phyloP scores from a whole-genome alignment of 2,113 vertebrate species.

The Camelus bactrianus region DNA sequence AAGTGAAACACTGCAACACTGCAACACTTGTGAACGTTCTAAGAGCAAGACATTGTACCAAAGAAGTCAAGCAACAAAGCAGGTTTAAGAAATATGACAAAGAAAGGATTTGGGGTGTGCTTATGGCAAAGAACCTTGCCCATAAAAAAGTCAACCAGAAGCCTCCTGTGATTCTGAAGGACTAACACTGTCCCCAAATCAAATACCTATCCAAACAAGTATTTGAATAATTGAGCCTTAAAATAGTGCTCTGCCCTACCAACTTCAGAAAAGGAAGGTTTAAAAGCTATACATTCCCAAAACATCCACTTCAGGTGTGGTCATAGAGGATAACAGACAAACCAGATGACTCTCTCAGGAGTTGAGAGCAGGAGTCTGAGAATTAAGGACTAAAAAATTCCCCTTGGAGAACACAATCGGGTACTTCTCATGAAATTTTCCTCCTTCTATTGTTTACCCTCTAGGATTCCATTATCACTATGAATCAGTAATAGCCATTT shows the following conservation, averaged over 20 bases:
- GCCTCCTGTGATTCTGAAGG: background rate
- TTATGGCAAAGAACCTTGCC: background rate
- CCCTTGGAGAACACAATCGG: background rate
- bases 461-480: background rate
- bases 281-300: background rate
- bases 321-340: background rate
- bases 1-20: background rate
- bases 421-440: background rate
- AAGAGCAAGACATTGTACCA: background rate
- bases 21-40: background rate
- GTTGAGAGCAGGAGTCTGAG: background rate
- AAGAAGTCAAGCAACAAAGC: background rate
- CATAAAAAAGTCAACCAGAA: background rate
- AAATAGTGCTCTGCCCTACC: background rate
- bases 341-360: background rate
- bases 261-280: background rate
- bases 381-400: background rate
- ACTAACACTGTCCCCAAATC: background rate
- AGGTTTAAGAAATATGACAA: background rate
- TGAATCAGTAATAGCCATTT: background rate
- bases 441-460: background rate
- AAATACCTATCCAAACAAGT: background rate
- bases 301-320: background rate
- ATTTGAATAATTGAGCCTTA: slow-evolving; percentile 21
- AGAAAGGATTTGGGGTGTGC: background rate